Percentiles rank a stretch among this genome's conserved stretches.
phyloP scores from a whole-genome alignment of 2,797 vertebrate species.

The Tolypeutes matacus region DNA sequence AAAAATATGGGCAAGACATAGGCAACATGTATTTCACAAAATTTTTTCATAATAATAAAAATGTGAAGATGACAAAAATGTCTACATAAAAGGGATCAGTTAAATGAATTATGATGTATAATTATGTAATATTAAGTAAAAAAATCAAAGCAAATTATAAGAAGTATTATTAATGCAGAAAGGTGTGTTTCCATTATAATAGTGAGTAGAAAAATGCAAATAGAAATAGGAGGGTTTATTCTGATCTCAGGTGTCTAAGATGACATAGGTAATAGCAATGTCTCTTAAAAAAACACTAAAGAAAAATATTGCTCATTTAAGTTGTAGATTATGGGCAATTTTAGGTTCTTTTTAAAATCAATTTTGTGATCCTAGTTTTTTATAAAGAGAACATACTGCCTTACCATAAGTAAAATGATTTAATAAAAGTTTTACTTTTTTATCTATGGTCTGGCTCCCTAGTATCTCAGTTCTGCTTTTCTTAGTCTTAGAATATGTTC shows the following conservation, averaged over 20 bases:
- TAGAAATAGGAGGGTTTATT: not conserved
- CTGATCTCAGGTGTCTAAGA: not conserved
- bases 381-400: not conserved
- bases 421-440: constrained; percentile 6
- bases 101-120: no score
- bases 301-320: not conserved
- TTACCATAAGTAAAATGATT: constrained; percentile 1
- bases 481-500: not conserved
- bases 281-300: not conserved
- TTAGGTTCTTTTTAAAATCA: not conserved
- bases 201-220: not conserved
- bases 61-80: not conserved
- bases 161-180: not conserved
- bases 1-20: not conserved
- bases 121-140: not conserved
- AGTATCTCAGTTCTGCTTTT: not conserved
- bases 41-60: not conserved
- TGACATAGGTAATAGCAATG: not conserved
- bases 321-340: not conserved
- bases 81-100: not conserved
- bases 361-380: no score
- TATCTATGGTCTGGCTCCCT: not conserved
- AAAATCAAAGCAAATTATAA: not conserved
- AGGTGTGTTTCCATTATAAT: not conserved
- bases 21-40: not conserved